These are phyloP conservation scores for Megaleporinus macrocephalus DNA, from an alignment of 2,113 vertebrate genomes.

Conservation along the genomic window DNA sequence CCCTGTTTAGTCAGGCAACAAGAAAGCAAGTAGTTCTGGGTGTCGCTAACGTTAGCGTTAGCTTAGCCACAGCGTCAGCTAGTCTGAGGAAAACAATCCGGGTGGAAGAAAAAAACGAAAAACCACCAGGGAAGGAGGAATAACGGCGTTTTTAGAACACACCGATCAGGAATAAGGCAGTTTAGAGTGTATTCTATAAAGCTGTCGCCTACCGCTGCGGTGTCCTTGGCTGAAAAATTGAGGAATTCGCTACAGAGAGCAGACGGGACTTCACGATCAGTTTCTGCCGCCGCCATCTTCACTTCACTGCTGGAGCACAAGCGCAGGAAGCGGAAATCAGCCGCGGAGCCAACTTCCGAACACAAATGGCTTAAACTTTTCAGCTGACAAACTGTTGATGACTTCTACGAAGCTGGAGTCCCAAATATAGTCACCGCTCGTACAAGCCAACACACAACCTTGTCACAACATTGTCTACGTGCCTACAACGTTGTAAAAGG, in stretches of 20 bases:
- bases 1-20: background rate
- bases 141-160: background rate
- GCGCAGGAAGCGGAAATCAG: constrained; percentile 64
- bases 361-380: constrained; percentile 46
- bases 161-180: background rate
- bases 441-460: too few species aligned
- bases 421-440: too few species aligned
- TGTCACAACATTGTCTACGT: too few species aligned
- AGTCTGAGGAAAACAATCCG: constrained; percentile 61
- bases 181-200: background rate
- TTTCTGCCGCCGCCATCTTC: constrained; percentile 78
- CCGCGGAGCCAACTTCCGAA: constrained; percentile 17
- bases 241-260: constrained; percentile 71
- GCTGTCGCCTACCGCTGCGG: constrained; percentile 73
- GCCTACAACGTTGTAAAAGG: too few species aligned
- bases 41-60: constrained; percentile 25
- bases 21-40: background rate
- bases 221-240: constrained; percentile 76
- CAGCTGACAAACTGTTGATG: constrained; percentile 40
- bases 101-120: constrained; percentile 22
- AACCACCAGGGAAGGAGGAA: background rate
- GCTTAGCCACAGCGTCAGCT: constrained; percentile 31
- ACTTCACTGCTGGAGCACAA: constrained; percentile 39
- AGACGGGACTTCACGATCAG: constrained; percentile 66
- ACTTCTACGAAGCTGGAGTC: too few species aligned